A percentile compares a stretch with the other conserved stretches of the same genome.
Conservation (phyloP, 2,797 vertebrate genomes). For the Masticophis lateralis region DNA sequence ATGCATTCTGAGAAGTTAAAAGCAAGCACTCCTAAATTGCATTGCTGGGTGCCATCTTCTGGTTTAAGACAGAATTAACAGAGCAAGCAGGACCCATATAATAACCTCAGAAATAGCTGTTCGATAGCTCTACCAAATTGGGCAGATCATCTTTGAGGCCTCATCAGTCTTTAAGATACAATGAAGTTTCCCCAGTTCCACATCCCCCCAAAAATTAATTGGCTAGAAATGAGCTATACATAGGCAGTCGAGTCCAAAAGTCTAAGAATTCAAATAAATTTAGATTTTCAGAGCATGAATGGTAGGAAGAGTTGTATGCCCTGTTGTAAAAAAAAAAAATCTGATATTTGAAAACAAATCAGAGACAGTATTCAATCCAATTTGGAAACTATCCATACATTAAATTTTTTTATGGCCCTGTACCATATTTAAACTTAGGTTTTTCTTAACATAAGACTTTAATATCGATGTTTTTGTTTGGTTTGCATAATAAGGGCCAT, state of each 20-base stretch:
- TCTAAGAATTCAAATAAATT: neutral
- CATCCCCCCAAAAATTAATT: neutral
- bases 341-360: neutral
- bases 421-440: neutral
- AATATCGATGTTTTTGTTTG: neutral
- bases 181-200: neutral
- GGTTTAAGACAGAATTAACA: conserved; percentile 10
- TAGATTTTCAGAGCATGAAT: neutral
- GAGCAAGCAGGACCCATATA: neutral
- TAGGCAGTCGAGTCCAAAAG: neutral
- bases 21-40: neutral
- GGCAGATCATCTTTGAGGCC: neutral
- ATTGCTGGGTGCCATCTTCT: conserved; percentile 29
- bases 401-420: neutral
- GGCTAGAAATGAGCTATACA: neutral
- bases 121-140: neutral
- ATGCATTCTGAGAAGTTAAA: neutral
- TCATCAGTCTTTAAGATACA: neutral
- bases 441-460: neutral
- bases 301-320: neutral
- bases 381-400: neutral
- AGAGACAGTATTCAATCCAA: neutral
- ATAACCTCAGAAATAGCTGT: neutral
- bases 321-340: neutral
- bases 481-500: neutral